phyloP scores from a whole-genome alignment of 1,140 invertebrate species.

The Drosophila sechellia region DNA sequence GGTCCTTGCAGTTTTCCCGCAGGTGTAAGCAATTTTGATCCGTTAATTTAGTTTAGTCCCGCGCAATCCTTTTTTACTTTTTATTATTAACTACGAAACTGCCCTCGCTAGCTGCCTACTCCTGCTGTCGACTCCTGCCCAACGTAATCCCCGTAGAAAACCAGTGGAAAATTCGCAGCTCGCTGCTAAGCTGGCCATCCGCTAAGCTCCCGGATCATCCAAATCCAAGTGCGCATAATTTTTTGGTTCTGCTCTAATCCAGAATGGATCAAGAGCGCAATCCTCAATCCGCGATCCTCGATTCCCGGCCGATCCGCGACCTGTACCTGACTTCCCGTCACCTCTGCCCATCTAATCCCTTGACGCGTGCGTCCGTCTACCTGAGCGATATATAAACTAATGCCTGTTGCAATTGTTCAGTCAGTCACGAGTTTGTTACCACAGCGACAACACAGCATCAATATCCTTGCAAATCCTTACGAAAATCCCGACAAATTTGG shows the following conservation, averaged over 20 bases:
- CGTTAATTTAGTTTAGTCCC: conserved; percentile 60
- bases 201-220: conserved; percentile 73
- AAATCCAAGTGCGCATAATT: conserved; percentile 64
- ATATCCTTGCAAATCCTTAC: background rate
- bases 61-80: conserved; percentile 73
- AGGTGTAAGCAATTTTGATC: conserved; percentile 14
- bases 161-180: conserved; percentile 55
- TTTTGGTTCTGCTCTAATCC: conserved; percentile 60
- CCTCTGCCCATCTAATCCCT: conserved; percentile 57
- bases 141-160: conserved; percentile 51
- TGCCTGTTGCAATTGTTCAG: conserved; percentile 35
- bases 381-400: conserved; percentile 62
- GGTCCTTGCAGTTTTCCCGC: background rate
- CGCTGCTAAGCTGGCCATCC: conserved; percentile 65
- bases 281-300: conserved; percentile 24
- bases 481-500: conserved; percentile 39
- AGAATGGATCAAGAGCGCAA: conserved; percentile 72
- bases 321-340: conserved; percentile 61
- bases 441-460: conserved; percentile 45
- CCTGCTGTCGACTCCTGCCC: conserved; percentile 6
- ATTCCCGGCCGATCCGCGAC: conserved; percentile 33
- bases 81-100: conserved; percentile 72
- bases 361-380: conserved; percentile 69
- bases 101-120: conserved; percentile 17
- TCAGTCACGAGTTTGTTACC: conserved; percentile 59